Base-by-base conservation (phyloP, 1,140 invertebrate genomes). In the Colletes latitarsis region DNA sequence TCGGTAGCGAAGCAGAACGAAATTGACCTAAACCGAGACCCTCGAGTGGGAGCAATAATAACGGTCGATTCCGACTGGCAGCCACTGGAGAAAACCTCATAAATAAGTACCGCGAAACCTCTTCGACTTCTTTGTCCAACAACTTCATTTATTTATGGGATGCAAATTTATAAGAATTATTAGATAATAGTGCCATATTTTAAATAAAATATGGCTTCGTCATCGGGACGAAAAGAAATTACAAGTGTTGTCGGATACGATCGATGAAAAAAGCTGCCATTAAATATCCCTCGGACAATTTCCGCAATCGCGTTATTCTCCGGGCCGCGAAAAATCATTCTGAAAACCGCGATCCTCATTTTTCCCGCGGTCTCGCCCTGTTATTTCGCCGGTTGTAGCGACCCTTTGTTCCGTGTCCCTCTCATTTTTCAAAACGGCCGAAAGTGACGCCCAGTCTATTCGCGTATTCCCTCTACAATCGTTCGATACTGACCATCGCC, bases 401-500 rank as follows among this genome's bases (percentile, higher is more conserved):
- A 3, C 49, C 49, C 49, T 12, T 30, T 10, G 49, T 12, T 12
- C 10, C 6, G 49, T 49, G 8, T 49, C 49, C n/a, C 21, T 74
- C 19, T n/a, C 19, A 0, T n/a, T 63, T 78, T 19, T 5, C 64
- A 39, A 77, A n/a, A 52, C 46, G 30, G 43, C 17, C 58, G 30
- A 55, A 17, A 66, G 60, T 52, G 55, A 68, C 46, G 30, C 10
- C 30, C 12, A 6, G 4, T 21, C 8, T 74, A 30, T 76, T 63
- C 43, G 73, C 39, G 57, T 43, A 60, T 30, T 49, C 17, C 53
- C n/a, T 53, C 21, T 14, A 39, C 6, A 6, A 6, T 17, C n/a
- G n/a, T 43, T 66, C 68, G 62, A 82, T 78, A 71, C n/a, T 49
- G 17, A 62, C 49, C 53, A 68, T 83, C 69, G 53, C 46, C 30